Percentiles rank a stretch among this genome's conserved stretches.
Conservation (phyloP, 1,140 invertebrate species). For the Neoseiulus cucumeris region DNA sequence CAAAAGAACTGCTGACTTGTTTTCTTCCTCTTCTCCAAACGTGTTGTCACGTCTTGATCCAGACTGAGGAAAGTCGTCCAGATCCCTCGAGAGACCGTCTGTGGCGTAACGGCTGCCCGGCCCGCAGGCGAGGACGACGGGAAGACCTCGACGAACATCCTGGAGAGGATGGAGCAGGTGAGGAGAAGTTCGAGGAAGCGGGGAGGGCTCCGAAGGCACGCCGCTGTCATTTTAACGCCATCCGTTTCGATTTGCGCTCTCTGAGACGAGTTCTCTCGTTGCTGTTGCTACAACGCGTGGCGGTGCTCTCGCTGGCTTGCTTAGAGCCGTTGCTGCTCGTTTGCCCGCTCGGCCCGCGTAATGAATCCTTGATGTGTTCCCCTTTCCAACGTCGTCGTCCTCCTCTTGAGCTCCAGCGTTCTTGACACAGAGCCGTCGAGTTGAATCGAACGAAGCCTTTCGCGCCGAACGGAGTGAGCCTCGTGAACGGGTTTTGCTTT, state of each 20-base stretch:
- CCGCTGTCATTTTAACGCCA: constrained; percentile 1
- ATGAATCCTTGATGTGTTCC: constrained; percentile 5
- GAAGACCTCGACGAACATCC: not conserved
- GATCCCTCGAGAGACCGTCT: not conserved
- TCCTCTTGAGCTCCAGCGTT: too few species aligned
- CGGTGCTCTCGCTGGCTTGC: not conserved
- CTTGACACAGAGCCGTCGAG: too few species aligned
- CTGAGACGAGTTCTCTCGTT: not conserved
- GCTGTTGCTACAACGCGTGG: too few species aligned
- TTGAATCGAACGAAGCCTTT: too few species aligned
- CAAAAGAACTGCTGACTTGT: constrained; percentile 3
- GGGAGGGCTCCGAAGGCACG: not conserved
- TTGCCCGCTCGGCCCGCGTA: not conserved
- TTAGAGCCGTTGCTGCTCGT: not conserved
- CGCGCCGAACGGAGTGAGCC: too few species aligned
- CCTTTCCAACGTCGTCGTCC: too few species aligned
- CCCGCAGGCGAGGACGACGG: too few species aligned
- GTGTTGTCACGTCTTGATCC: constrained; percentile 3
- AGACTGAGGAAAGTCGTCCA: not conserved
- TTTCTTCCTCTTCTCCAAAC: not conserved
- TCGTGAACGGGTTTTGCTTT: too few species aligned
- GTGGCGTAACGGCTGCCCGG: not conserved
- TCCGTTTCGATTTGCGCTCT: constrained; percentile 9
- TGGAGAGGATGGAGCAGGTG: not conserved
- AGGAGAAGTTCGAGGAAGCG: not conserved